These are phyloP conservation scores for Mimachlamys varia DNA, from an alignment of 2,888 invertebrate genomes.

Conservation along the genomic window DNA sequence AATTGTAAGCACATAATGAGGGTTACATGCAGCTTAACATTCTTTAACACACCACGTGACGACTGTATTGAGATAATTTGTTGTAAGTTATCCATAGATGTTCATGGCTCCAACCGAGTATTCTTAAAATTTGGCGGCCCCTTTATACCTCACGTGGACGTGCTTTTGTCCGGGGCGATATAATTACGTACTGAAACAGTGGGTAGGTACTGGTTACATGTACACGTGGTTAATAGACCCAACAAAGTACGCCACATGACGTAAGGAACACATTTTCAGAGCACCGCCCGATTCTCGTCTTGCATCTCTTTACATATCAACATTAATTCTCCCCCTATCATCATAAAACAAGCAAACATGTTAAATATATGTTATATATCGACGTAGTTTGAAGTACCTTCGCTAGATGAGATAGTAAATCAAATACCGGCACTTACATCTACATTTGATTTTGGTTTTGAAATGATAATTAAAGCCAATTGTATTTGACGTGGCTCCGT, in stretches of 20 bases:
- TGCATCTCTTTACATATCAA: neutral
- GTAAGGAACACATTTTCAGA: neutral
- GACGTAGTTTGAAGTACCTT: neutral
- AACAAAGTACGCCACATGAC: conserved; percentile 27
- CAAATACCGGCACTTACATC: conserved; percentile 23
- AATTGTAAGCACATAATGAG: too few species aligned
- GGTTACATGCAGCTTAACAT: neutral
- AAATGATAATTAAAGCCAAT: conserved; percentile 34
- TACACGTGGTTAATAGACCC: neutral
- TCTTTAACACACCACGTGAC: neutral
- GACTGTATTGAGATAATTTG: neutral
- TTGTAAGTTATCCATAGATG: neutral
- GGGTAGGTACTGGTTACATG: neutral
- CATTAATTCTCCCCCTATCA: neutral
- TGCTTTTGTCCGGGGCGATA: neutral
- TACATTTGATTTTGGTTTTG: conserved; percentile 31
- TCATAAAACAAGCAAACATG: neutral
- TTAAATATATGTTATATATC: conserved; percentile 29
- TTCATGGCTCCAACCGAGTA: neutral
- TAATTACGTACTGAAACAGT: conserved; percentile 9
- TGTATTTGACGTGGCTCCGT: neutral
- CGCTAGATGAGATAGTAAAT: neutral
- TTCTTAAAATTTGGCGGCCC: conserved; percentile 22
- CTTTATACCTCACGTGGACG: conserved; percentile 20
- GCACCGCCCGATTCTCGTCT: neutral